phyloP scores from a whole-genome alignment of 2,797 vertebrate species.

The Acropternis orthonyx region DNA sequence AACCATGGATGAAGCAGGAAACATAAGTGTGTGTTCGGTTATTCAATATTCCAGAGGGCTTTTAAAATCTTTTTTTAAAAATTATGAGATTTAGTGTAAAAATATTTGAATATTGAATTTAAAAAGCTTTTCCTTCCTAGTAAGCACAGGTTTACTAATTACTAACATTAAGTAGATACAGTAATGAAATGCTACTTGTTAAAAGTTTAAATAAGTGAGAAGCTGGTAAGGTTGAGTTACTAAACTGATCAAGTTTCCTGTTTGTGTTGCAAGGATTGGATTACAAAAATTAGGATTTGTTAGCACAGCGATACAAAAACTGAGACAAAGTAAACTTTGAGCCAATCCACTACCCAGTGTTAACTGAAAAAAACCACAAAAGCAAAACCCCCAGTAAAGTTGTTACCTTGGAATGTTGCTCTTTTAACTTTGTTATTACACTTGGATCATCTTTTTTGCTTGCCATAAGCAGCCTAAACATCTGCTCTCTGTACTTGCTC shows the following conservation, averaged over 20 bases:
- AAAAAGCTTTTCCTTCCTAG: not conserved
- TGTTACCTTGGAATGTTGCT: constrained; percentile 93
- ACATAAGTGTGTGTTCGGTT: not conserved
- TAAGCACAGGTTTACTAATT: not conserved
- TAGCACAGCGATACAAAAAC: not conserved
- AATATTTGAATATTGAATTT: not conserved
- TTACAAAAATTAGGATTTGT: not conserved
- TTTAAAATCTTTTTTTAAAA: not conserved
- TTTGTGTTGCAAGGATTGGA: rapidly evolving
- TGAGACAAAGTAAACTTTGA: not conserved
- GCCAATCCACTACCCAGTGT: not conserved
- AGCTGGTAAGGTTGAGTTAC: not conserved
- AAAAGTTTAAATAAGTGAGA: not conserved
- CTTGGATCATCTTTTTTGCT: constrained; percentile 94
- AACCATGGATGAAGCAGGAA: not conserved
- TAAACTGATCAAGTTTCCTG: not conserved
- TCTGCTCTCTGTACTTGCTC: constrained; percentile 98
- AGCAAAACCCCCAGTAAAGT: not conserved
- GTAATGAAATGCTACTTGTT: not conserved
- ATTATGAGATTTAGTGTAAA: not conserved
- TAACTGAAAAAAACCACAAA: not conserved
- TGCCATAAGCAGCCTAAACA: constrained; percentile 93
- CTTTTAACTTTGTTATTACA: constrained; percentile 91
- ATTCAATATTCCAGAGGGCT: not conserved
- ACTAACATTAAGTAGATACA: not conserved